Base-by-base conservation (phyloP, 1,140 invertebrate genomes). In the Drusus annulatus region DNA sequence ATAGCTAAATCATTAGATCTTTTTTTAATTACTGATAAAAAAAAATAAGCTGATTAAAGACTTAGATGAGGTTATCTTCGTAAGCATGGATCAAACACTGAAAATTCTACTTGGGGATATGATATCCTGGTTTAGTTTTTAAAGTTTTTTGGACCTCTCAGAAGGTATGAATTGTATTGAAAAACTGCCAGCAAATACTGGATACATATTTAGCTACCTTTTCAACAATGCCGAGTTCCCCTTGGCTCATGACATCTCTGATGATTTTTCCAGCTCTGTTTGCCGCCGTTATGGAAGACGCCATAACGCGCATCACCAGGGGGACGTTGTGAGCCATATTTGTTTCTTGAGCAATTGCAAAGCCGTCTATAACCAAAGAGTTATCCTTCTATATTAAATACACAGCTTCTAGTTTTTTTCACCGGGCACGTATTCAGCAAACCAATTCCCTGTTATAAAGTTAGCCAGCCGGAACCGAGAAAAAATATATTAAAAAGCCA, bases 151-250 rank as follows among this genome's bases (percentile, higher is more conserved):
- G 13, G 36, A 10, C 36, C 36, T 45, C 36, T 45, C 13, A 45
- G 8, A 45, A 45, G 36, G 36, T 13, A 45, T 8, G 36, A 45
- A 45, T 13, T 45, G 36, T 13, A 45, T 13, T 45, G 10, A 1
- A 45, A 45, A 45, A 45, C 36, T 45, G 2, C 36, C 36, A 45
- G 10, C 36, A 45, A 45, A 45, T 56, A n/a, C 3, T 17, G 19
- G 54, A 56, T 17, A 17, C 6, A 65, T 13, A 45, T 23, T 31
- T 21, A 21, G 0, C 62, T 78, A 96, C 95, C 91, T 98, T 98
- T 85, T 98, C 95, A 51, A 98, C 93, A 84, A 98, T 97, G 62
- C 95, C 96, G 15, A 99, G 89, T 84, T 98, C 94, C 63, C 97
- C 97, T 86, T 93, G 93, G 78, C 92, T 94, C 90, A 98, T 93